Percentiles rank a stretch among this genome's conserved stretches.
phyloP scores from a whole-genome alignment of 2,888 invertebrate genomes.

The Netelia fuscicornis region DNA sequence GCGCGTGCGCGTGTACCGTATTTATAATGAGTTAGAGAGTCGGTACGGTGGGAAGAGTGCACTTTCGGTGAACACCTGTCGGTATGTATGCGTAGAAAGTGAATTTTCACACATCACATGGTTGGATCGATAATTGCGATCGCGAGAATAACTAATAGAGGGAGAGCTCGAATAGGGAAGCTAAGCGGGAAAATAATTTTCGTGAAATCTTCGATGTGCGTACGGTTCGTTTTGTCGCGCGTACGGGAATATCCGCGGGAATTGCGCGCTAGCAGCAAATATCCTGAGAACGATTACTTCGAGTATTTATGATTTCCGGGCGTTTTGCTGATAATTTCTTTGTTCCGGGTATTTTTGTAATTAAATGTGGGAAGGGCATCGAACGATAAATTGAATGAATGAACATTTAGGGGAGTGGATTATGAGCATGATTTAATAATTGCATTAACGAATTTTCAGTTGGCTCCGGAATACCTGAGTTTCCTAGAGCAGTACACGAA shows the following conservation, averaged over 20 bases:
- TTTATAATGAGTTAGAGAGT: conserved; percentile 46
- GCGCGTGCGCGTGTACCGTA: conserved; percentile 10
- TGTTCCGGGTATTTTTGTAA: not conserved
- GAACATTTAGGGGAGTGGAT: not conserved
- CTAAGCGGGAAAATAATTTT: not conserved
- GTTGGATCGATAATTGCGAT: conserved; percentile 20
- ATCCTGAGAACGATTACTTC: no score
- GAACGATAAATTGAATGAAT: not conserved
- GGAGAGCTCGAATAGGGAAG: not conserved
- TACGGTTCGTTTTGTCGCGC: not conserved
- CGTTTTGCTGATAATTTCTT: not conserved
- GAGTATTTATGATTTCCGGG: no score
- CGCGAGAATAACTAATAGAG: conserved; percentile 13
- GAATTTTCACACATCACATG: conserved; percentile 31
- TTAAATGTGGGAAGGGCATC: no score
- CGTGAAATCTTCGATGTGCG: conserved; percentile 1
- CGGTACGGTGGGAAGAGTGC: conserved; percentile 20
- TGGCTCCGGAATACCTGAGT: conserved; percentile 81
- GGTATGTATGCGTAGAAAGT: conserved; percentile 9
- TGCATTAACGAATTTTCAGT: conserved; percentile 70
- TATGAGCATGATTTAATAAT: conserved; percentile 7
- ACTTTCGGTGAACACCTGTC: not conserved
- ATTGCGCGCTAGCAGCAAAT: not conserved
- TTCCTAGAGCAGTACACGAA: conserved; percentile 79
- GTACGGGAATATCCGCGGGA: not conserved